Percentiles rank a stretch among this genome's conserved stretches.
phyloP scores from a whole-genome alignment of 2,113 vertebrate species.

The Typhlomys cinereus region DNA sequence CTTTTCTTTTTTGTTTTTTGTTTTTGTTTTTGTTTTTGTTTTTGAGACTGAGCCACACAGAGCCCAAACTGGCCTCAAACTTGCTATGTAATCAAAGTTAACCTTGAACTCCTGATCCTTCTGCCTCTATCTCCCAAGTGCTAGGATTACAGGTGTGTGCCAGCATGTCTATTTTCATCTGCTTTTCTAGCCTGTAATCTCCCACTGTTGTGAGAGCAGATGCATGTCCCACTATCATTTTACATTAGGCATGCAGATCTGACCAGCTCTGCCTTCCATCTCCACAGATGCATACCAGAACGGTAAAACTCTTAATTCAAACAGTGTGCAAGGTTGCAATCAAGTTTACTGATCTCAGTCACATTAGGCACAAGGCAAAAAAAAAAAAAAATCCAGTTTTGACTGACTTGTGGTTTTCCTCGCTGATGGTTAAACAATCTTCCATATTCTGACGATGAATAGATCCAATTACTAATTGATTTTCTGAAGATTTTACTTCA shows the following conservation, averaged over 20 bases:
- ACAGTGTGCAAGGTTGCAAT: not conserved
- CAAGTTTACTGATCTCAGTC: not conserved
- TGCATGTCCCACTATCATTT: not conserved
- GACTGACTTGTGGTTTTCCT: not conserved
- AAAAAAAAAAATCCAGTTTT: constrained; percentile 7
- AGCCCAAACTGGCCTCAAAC: not conserved
- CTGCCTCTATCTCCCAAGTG: not conserved
- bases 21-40: not conserved
- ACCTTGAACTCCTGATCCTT: not conserved
- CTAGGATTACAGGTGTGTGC: too few relatives aligned
- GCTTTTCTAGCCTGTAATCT: not conserved
- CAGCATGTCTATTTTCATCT: not conserved
- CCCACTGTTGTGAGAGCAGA: not conserved
- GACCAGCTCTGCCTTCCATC: not conserved
- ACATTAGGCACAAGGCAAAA: not conserved
- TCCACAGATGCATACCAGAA: not conserved
- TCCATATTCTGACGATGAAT: constrained; percentile 3
- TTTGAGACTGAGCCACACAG: not conserved
- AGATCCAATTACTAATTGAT: constrained; percentile 51
- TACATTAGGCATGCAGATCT: not conserved
- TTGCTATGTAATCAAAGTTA: not conserved
- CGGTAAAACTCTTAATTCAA: not conserved
- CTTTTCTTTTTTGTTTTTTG: not conserved
- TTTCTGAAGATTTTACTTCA: constrained; percentile 49
- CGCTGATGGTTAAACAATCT: not conserved